Evolutionary conservation across 1,140 invertebrate species (phyloP).

Genomic region (Drosophila nannoptera): DNA sequence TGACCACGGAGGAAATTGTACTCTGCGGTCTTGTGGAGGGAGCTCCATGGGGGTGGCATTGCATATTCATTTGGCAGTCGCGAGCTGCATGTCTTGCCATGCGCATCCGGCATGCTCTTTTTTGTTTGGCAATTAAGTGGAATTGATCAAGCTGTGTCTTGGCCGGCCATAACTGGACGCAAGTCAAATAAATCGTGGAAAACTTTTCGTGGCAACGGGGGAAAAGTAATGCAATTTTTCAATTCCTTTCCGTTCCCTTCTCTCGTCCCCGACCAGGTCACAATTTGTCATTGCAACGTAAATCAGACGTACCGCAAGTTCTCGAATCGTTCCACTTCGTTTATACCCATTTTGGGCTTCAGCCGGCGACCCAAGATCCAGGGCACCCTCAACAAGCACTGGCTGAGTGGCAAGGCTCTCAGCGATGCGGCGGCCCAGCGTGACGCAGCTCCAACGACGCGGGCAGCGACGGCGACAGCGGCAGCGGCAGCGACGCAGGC

Average conservation of each 20-base stretch:
- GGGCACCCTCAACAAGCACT: conserved; percentile 74
- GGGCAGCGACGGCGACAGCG: conserved; percentile 24
- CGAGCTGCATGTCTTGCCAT: conserved; percentile 10
- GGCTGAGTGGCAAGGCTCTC: conserved; percentile 77
- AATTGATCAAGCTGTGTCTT: too few relatives aligned
- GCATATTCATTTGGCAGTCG: conserved; percentile 70
- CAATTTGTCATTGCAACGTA: conserved; percentile 85
- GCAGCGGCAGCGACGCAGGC: conserved; percentile 47
- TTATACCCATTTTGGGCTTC: conserved; percentile 78
- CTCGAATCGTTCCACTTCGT: conserved; percentile 78
- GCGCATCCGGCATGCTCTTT: too few relatives aligned
- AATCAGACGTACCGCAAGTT: conserved; percentile 85
- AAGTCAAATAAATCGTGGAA: too few relatives aligned
- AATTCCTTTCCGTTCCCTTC: background rate
- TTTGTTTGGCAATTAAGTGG: too few relatives aligned
- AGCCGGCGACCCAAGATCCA: conserved; percentile 72
- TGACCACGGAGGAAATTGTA: conserved; percentile 63
- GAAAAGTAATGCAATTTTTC: background rate
- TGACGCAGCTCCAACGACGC: conserved; percentile 12
- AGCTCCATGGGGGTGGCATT: conserved; percentile 47
- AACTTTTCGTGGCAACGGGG: too few relatives aligned
- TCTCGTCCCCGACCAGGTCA: conserved; percentile 53
- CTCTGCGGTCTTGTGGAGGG: conserved; percentile 58
- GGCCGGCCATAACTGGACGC: too few relatives aligned
- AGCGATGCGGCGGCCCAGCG: conserved; percentile 46